Base-by-base conservation (phyloP, 2,888 invertebrate species). In the Drosophila nr. fundita region DNA sequence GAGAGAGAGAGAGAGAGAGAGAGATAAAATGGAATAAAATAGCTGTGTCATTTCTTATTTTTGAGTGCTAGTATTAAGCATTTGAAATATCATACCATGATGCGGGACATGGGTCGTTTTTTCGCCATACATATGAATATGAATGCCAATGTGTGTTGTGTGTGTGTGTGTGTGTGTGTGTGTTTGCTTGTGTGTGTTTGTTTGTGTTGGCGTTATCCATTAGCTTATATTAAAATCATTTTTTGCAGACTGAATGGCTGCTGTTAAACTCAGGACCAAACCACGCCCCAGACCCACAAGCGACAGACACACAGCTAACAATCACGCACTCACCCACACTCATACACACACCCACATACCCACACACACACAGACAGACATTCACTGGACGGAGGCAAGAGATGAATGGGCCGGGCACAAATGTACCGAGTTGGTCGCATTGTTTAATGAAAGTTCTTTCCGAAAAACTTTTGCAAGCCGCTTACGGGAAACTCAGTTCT, bases 191-290 rank as follows among this genome's bases (percentile, higher is more conserved):
- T 69, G 57, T 62, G 36, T 65, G 45, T 70, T 52, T 78, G 73
- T 78, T 76, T 87, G 82, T 84, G 82, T 68, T 84, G 78, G 77
- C 75, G 78, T 80, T 90, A 87, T 87, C 90, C 87, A 87, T 87
- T 87, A 87, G 87, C 90, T 89, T 86, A 88, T 87, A 87, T 87
- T 87, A 89, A 87, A 90, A 87, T 89, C 78, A 84, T 89, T 89
- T 82, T 84, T 78, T 78, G 80, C 70, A 87, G 87, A 87, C 85
- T 84, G 85, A 72, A 82, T 82, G 90, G 89, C 68, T 66, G 77
- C 73, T 76, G 77, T 67, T 59, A 66, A 73, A 60, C 71, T 68
- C 60, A 48, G 69, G 49, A 57, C 49, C 68, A 59, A 68, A 55
- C 74, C 65, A 64, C 78, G 58, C 60, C 63, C 45, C 78, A 74